phyloP scores from a whole-genome alignment of 37 sponge, comb jelly and placozoan genomes.

The Crambe crambe region DNA sequence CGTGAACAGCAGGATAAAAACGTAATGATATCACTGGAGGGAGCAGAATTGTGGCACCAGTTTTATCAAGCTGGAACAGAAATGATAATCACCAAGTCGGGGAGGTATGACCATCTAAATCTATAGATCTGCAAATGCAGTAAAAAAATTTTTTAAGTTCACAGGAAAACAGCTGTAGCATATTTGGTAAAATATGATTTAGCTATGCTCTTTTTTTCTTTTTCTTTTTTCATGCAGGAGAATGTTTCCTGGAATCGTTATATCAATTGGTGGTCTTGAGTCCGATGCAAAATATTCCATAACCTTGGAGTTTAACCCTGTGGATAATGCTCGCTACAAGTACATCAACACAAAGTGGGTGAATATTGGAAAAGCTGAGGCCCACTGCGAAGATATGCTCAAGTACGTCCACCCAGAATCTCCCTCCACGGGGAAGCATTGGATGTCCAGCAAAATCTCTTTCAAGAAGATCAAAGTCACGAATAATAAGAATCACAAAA shows the following conservation, averaged over 20 bases:
- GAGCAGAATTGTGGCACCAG: constrained; percentile 74
- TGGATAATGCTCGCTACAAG: constrained; percentile 84
- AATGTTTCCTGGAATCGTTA: constrained; percentile 84
- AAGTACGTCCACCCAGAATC: constrained; percentile 67
- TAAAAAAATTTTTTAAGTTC: background rate
- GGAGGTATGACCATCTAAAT: constrained; percentile 51
- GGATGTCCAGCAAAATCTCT: constrained; percentile 64
- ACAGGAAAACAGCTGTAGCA: background rate
- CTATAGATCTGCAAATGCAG: background rate
- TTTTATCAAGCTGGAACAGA: constrained; percentile 79
- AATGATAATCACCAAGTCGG: constrained; percentile 93
- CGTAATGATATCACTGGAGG: constrained; percentile 50
- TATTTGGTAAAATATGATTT: background rate
- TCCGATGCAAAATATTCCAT: constrained; percentile 68
- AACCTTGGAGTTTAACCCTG: constrained; percentile 61
- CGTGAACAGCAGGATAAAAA: constrained; percentile 3
- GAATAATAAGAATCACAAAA: constrained; percentile 63
- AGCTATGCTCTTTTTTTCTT: background rate
- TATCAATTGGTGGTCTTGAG: constrained; percentile 65
- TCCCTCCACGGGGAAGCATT: constrained; percentile 72
- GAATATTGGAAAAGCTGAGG: constrained; percentile 70
- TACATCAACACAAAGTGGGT: constrained; percentile 88
- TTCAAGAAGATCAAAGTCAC: constrained; percentile 88
- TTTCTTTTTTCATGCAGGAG: constrained; percentile 44
- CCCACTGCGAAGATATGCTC: constrained; percentile 45